Conservation (phyloP, 2,113 vertebrate species). For the human region GRCh38 chr2:213846501-213847000, state of each 20-base stretch:
- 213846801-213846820: background rate
- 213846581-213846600: conserved; percentile 7
- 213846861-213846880: background rate
- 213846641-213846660: conserved; percentile 39
- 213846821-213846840: background rate
- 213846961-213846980: background rate
- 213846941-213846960: background rate
- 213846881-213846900: background rate
- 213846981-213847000: background rate
- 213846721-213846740: background rate
- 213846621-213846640: background rate
- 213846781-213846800: background rate
- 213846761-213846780: background rate
- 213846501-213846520: conserved; percentile 29
- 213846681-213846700: conserved; percentile 5
- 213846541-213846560: background rate
- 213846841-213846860: background rate
- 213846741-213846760: background rate
- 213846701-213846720: conserved; percentile 6
- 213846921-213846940: background rate
- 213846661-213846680: conserved; percentile 17
- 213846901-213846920: background rate
- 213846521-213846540: background rate
- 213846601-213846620: background rate
- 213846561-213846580: conserved; percentile 14